Percentiles rank a stretch among this genome's conserved stretches.
phyloP scores from a whole-genome alignment of 1,140 invertebrate genomes.

The Mycetomoellerius zeteki region DNA sequence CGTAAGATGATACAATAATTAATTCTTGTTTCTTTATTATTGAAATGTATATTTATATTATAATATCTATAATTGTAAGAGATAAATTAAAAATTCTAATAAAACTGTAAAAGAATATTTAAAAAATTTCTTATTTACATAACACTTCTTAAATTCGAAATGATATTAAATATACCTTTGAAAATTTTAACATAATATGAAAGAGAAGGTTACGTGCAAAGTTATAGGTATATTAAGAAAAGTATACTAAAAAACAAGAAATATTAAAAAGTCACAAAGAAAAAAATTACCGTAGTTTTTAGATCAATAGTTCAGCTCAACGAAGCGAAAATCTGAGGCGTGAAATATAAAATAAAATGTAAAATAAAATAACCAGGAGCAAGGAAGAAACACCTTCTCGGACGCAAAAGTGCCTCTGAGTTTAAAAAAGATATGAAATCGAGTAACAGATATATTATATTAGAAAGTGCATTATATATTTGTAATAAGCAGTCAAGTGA shows the following conservation, averaged over 20 bases:
- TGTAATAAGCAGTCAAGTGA: background rate
- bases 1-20: background rate
- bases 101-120: background rate
- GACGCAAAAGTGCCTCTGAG: background rate
- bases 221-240: background rate
- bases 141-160: background rate
- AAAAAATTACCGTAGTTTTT: slow-evolving; percentile 25
- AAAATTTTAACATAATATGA: background rate
- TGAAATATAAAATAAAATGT: slow-evolving; percentile 27
- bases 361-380: slow-evolving; percentile 9
- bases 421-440: background rate
- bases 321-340: slow-evolving; percentile 22
- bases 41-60: background rate
- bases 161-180: background rate
- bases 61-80: background rate
- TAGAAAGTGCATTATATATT: slow-evolving; percentile 16
- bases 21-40: background rate
- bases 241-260: background rate
- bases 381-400: background rate
- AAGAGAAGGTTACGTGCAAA: background rate
- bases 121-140: background rate
- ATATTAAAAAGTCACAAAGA: background rate
- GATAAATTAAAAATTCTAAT: background rate
- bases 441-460: slow-evolving; percentile 8
- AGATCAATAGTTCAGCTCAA: slow-evolving; percentile 9